Conservation (phyloP, 2,113 vertebrate genomes). For the Grammomys surdaster region DNA sequence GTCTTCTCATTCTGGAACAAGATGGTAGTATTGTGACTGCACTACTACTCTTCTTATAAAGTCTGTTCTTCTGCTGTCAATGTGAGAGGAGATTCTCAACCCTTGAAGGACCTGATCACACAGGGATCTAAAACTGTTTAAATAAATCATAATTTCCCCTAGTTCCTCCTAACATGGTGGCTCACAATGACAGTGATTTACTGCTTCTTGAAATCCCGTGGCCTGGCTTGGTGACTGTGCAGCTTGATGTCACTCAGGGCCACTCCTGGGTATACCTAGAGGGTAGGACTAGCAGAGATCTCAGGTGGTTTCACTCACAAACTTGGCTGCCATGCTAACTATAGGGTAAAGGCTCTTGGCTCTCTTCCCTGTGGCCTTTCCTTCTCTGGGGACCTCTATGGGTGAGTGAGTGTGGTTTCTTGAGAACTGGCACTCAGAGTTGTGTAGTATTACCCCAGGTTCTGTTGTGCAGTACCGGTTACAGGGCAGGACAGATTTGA, state of each 20-base stretch:
- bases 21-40: too few species aligned
- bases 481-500: neutral
- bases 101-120: neutral
- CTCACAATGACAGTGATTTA: neutral
- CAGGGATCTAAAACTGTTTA: neutral
- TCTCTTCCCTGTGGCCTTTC: too few species aligned
- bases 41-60: neutral
- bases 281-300: neutral
- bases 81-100: neutral
- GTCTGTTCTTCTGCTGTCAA: neutral
- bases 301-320: accelerated
- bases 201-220: neutral
- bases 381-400: neutral
- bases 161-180: neutral
- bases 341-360: neutral
- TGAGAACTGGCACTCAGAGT: accelerated
- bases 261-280: neutral
- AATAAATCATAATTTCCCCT: conserved; percentile 1
- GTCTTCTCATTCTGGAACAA: neutral
- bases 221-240: neutral
- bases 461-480: neutral
- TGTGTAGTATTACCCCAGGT: too few species aligned
- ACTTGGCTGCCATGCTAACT: neutral
- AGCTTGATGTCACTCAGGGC: neutral
- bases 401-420: neutral